Percentiles rank a stretch among this genome's conserved stretches.
Evolutionary conservation across 2,888 invertebrate species (phyloP).

Genomic region (Gymnoscelis rufifasciata): DNA sequence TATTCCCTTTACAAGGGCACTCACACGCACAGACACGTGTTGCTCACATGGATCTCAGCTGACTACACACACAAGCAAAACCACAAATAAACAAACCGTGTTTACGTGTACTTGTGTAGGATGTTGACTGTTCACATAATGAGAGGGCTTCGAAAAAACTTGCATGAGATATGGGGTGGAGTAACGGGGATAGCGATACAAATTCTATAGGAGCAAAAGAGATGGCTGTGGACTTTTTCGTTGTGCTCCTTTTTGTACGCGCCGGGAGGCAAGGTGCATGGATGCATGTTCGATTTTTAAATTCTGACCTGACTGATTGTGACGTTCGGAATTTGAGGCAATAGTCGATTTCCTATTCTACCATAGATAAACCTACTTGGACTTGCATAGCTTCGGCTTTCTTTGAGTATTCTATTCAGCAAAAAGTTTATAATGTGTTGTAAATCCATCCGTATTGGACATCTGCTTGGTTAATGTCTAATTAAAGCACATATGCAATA

Average conservation of each 20-base stretch:
- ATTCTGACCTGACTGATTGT: slow-evolving; percentile 64
- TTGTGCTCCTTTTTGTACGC: slow-evolving; percentile 65
- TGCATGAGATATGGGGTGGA: slow-evolving; percentile 57
- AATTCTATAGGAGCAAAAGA: slow-evolving; percentile 32
- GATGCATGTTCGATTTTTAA: slow-evolving; percentile 60
- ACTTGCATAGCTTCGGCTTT: slow-evolving; percentile 16
- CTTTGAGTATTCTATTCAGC: slow-evolving; percentile 16
- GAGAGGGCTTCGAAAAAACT: slow-evolving; percentile 69
- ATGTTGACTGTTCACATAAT: slow-evolving; percentile 64
- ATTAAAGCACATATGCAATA: slow-evolving; percentile 2
- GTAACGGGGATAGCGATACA: slow-evolving; percentile 39
- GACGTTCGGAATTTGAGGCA: slow-evolving; percentile 41
- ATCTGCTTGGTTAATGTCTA: slow-evolving; percentile 11
- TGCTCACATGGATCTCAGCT: slow-evolving; percentile 56
- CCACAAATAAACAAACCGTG: slow-evolving; percentile 49
- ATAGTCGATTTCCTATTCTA: slow-evolving; percentile 10
- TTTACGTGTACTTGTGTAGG: slow-evolving; percentile 46
- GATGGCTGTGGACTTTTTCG: slow-evolving; percentile 50
- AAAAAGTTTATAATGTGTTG: slow-evolving; percentile 12
- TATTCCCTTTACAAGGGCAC: slow-evolving; percentile 22
- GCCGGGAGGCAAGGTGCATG: slow-evolving; percentile 72
- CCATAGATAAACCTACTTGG: slow-evolving; percentile 2
- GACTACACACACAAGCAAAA: slow-evolving; percentile 56
- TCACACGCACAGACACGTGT: slow-evolving; percentile 40
- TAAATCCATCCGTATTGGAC: slow-evolving; percentile 9